Evolutionary conservation across 2,113 vertebrate genomes (phyloP).

Genomic region (Polypterus senegalus): DNA sequence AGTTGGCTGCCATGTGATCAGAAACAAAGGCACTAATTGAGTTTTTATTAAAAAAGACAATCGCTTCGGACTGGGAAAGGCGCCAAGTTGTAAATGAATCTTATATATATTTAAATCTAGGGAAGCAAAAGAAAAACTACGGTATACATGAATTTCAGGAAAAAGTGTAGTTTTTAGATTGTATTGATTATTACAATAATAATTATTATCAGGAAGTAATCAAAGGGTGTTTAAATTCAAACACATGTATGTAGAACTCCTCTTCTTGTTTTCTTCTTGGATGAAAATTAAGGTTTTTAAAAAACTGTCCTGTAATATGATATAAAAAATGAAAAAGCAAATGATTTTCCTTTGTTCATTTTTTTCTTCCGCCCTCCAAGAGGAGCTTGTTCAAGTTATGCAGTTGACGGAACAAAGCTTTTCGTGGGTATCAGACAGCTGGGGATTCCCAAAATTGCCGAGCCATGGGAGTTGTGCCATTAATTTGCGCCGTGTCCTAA

Average conservation of each 20-base stretch:
- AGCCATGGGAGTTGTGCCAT: too few relatives aligned
- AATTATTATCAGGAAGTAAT: slow-evolving; percentile 32
- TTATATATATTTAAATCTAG: slow-evolving; percentile 55
- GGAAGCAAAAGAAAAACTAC: slow-evolving; percentile 6
- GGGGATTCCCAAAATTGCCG: too few relatives aligned
- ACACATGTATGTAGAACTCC: slow-evolving; percentile 31
- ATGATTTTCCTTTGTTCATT: slow-evolving; percentile 40
- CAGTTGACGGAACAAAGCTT: too few relatives aligned
- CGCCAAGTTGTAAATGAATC: slow-evolving; percentile 47
- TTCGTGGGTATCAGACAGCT: too few relatives aligned
- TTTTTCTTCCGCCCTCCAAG: slow-evolving; percentile 8
- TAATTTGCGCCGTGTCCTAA: too few relatives aligned
- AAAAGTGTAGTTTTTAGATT: slow-evolving; percentile 38
- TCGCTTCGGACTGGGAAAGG: slow-evolving; percentile 35
- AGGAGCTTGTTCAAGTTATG: too few relatives aligned
- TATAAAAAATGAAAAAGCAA: slow-evolving; percentile 25
- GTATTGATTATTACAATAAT: slow-evolving; percentile 29
- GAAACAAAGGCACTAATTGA: background rate
- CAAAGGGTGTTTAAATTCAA: slow-evolving; percentile 36
- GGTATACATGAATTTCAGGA: slow-evolving; percentile 7
- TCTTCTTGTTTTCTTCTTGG: slow-evolving; percentile 26
- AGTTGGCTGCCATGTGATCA: slow-evolving; percentile 70
- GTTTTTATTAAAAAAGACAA: slow-evolving; percentile 28
- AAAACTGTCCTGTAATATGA: slow-evolving; percentile 13
- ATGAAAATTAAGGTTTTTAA: slow-evolving; percentile 10